Base-by-base conservation (phyloP, 2,888 invertebrate species). In the Holacanthella duospinosa region DNA sequence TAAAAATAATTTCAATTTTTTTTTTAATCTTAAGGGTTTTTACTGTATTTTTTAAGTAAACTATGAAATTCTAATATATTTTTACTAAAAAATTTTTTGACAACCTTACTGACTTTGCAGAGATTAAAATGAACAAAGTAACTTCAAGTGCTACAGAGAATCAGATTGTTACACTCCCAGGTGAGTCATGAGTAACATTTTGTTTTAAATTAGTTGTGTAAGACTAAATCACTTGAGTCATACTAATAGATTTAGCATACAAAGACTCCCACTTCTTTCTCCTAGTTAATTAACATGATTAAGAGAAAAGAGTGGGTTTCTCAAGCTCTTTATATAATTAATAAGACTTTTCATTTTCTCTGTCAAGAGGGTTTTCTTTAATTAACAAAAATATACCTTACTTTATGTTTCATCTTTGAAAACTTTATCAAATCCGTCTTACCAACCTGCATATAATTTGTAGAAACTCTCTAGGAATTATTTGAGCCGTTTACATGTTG, bases 61-160 rank as follows among this genome's bases (percentile, higher is more conserved):
- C n/a, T n/a, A n/a, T n/a, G n/a, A n/a, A n/a, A n/a, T n/a, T n/a
- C n/a, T n/a, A n/a, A n/a, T n/a, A n/a, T n/a, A n/a, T n/a, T n/a
- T n/a, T n/a, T n/a, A n/a, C n/a, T n/a, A n/a, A n/a, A n/a, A n/a
- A n/a, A n/a, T n/a, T n/a, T n/a, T n/a, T n/a, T 56, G 29, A 43
- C n/a, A 28, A 21, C 36, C 48, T 57, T 29, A 16, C 25, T 16
- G 25, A 24, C 43, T 25, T 62, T 67, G n/a, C 69, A 73, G 73
- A 73, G 60, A 71, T 73, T 55, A 68, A 65, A 59, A 63, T 68
- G 61, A 67, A 62, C 43, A 70, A 68, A 63, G 68, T 67, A 9
- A 73, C 73, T n/a, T 68, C 68, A 24, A 68, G 70, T 61, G 69
- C 70, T 43, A 68, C 70, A 1, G 68, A 70, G 60, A 70, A 70